phyloP scores from a whole-genome alignment of 2,888 invertebrate species.

The Octodonta nipae region DNA sequence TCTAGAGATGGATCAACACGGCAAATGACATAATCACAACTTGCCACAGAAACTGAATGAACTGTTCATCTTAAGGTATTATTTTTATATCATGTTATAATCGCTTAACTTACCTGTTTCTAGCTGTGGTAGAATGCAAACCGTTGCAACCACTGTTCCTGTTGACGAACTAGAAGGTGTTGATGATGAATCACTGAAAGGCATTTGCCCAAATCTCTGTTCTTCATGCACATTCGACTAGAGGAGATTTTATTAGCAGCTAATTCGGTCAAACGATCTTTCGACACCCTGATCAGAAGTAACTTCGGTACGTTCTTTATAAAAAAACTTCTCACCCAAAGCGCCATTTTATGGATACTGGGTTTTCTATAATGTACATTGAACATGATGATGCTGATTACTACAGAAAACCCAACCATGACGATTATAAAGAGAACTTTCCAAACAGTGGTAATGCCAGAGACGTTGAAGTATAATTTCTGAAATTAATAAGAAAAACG shows the following conservation, averaged over 20 bases:
- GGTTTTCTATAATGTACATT: constrained; percentile 90
- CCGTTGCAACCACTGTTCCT: constrained; percentile 66
- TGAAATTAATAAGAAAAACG: constrained; percentile 88
- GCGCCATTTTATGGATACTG: constrained; percentile 90
- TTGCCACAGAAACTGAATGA: no score
- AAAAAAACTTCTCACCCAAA: constrained; percentile 80
- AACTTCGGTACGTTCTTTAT: constrained; percentile 74
- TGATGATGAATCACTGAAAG: constrained; percentile 59
- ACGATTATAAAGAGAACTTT: constrained; percentile 86
- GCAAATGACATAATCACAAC: no score
- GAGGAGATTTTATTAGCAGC: constrained; percentile 65
- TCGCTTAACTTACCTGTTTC: constrained; percentile 55
- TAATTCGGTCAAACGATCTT: constrained; percentile 66
- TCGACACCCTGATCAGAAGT: constrained; percentile 77
- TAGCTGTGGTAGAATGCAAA: constrained; percentile 60
- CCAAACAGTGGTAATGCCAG: constrained; percentile 77
- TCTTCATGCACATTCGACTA: constrained; percentile 47
- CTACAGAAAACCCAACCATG: constrained; percentile 76
- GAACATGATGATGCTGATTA: constrained; percentile 80
- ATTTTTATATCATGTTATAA: no score
- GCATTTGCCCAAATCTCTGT: constrained; percentile 55
- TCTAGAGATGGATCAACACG: no score
- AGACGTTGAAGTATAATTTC: constrained; percentile 89
- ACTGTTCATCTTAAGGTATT: no score
- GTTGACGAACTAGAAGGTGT: constrained; percentile 58